A percentile compares a stretch with the other conserved stretches of the same genome.
These are phyloP conservation scores for Zele albiditarsus DNA, from an alignment of 2,888 invertebrate genomes.

Conservation along the genomic window DNA sequence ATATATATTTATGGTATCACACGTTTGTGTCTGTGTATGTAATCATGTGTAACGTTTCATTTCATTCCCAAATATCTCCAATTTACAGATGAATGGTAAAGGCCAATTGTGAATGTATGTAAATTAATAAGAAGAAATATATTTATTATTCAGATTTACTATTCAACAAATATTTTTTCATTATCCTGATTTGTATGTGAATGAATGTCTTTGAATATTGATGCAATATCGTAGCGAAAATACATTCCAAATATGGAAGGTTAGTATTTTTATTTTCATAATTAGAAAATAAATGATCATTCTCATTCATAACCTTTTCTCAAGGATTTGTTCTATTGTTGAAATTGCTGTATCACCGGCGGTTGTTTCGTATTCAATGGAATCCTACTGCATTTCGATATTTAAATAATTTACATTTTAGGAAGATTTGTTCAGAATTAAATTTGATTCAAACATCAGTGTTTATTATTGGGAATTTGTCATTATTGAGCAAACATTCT, in stretches of 20 bases:
- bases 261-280: not conserved
- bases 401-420: too few relatives aligned
- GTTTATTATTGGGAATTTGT: too few relatives aligned
- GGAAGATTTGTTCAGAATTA: too few relatives aligned
- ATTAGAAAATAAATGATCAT: not conserved
- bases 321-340: not conserved
- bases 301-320: not conserved
- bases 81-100: not conserved
- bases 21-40: not conserved
- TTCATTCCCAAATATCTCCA: not conserved
- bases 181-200: not conserved
- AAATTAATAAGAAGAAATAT: not conserved
- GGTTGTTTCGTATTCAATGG: too few relatives aligned
- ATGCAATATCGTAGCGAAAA: not conserved
- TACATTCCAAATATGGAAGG: conserved; percentile 27
- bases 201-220: conserved; percentile 3
- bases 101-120: not conserved
- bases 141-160: not conserved
- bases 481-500: too few relatives aligned
- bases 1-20: too few relatives aligned
- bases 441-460: too few relatives aligned
- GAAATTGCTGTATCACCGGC: too few relatives aligned
- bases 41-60: not conserved
- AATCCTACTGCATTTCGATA: too few relatives aligned
- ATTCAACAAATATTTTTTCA: not conserved